Evolutionary conservation across 2,797 vertebrate species (phyloP).

Genomic region (Euphonia xanthogaster): DNA sequence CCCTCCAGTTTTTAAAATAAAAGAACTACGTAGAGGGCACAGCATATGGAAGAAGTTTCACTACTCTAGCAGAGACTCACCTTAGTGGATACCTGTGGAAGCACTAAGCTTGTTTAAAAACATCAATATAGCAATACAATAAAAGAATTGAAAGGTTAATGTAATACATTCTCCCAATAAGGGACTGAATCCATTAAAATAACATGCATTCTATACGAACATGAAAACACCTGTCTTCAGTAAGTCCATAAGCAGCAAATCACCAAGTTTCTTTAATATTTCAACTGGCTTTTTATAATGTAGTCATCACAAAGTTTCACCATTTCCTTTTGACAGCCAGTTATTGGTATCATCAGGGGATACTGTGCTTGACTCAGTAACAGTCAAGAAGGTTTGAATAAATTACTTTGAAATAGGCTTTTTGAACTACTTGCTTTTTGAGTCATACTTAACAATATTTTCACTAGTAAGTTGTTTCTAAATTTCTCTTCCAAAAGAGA

Average conservation of each 20-base stretch:
- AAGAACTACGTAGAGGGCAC: background rate
- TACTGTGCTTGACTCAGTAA: background rate
- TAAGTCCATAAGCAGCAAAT: background rate
- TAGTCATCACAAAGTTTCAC: background rate
- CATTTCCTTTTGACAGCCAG: background rate
- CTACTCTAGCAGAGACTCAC: background rate
- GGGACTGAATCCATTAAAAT: background rate
- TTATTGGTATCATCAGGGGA: background rate
- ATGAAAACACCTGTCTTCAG: background rate
- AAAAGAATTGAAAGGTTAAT: background rate
- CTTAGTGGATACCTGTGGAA: slow-evolving; percentile 18
- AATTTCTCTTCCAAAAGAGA: background rate
- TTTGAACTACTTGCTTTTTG: background rate
- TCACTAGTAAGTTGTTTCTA: background rate
- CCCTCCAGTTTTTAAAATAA: background rate
- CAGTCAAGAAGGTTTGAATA: background rate
- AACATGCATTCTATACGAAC: background rate
- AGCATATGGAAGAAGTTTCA: background rate
- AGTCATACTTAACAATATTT: background rate
- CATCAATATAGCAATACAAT: background rate
- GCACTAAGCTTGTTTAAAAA: slow-evolving; percentile 15
- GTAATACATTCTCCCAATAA: background rate
- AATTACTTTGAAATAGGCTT: background rate
- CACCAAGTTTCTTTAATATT: background rate
- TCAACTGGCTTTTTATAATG: background rate